Conservation (phyloP, 2,797 vertebrate genomes). For the Oreochromis mossambicus region DNA sequence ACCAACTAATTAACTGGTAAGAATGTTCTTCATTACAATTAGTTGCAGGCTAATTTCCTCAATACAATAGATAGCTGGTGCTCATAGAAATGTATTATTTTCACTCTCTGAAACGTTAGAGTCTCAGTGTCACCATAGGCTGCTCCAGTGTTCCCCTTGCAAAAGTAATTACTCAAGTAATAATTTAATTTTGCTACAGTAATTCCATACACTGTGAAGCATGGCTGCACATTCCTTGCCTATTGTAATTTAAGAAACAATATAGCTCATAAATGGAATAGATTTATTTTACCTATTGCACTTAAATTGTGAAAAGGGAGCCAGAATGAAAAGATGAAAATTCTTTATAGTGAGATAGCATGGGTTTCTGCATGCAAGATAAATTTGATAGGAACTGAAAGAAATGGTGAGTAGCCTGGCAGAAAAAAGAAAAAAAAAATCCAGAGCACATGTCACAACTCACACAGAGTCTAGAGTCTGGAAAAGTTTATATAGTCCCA, state of each 20-base stretch:
- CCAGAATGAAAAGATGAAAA: background rate
- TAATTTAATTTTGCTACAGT: conserved; percentile 48
- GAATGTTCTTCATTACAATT: conserved; percentile 26
- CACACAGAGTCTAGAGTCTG: background rate
- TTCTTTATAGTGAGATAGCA: conserved; percentile 3
- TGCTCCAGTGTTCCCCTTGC: background rate
- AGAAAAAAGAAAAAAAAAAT: background rate
- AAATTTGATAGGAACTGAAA: conserved; percentile 14
- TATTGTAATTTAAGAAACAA: conserved; percentile 29
- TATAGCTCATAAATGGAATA: conserved; percentile 10
- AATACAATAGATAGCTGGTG: background rate
- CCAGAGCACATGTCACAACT: background rate
- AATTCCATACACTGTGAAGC: conserved; percentile 31
- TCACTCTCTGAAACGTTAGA: conserved; percentile 13
- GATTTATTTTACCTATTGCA: background rate
- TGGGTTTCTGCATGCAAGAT: conserved; percentile 9
- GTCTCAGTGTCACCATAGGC: conserved; percentile 32
- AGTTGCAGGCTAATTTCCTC: conserved; percentile 14
- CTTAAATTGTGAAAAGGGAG: background rate
- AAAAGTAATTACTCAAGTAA: conserved; percentile 47
- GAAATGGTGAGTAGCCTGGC: background rate
- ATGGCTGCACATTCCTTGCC: conserved; percentile 20
- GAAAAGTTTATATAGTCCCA: conserved; percentile 19
- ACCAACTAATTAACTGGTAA: conserved; percentile 35
- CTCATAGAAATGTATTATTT: conserved; percentile 15